Evolutionary conservation across 1,140 invertebrate species (phyloP), one percentile per base, ranked within the genome.

Genomic region (Tetragnatha versicolor): DNA sequence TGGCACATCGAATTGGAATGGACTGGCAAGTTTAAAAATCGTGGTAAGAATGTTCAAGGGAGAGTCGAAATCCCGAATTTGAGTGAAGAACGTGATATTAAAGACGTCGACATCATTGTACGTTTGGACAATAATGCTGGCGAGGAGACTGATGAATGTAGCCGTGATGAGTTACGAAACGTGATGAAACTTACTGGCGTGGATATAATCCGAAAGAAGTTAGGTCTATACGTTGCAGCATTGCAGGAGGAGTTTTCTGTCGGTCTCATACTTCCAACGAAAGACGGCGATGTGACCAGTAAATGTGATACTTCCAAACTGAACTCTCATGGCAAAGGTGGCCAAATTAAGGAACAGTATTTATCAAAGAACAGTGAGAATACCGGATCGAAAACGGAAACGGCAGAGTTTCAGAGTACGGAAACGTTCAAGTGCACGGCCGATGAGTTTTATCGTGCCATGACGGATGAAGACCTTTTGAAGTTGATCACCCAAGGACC

Each of bases 41-140:
- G 39, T 33, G 31, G 37, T 22, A 37, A 29, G 33, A 85, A 37
- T 5, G n/a, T 88, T 75, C 92, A 93, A 83, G 98, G 97, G 39
- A 94, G 93, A 83, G 89, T 98, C 70, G 91, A 92, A 80, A 96
- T 99, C 85, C 97, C 96, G 1, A 99, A 99, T 89, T 87, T 99
- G 4, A 98, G 96, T 55, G 98, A 99, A 87, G 98, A 99, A 88
- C 96, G 99, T 88, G 91, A 93, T 81, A 89, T 97, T 51, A 89
- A 91, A 80, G 97, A 99, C 89, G 90, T 99, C 79, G 94, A 96
- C 88, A 93, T 98, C 87, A 91, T n/a, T 33, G 29, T 53, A 7
- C 14, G 20, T 58, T 14, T 31, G 7, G n/a, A n/a, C n/a, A n/a
- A n/a, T n/a, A n/a, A n/a, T n/a, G n/a, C n/a, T n/a, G n/a, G n/a